A percentile compares a stretch with the other conserved stretches of the same genome.
Conservation (phyloP, 2,113 vertebrate genomes). For the Phoxinus phoxinus region DNA sequence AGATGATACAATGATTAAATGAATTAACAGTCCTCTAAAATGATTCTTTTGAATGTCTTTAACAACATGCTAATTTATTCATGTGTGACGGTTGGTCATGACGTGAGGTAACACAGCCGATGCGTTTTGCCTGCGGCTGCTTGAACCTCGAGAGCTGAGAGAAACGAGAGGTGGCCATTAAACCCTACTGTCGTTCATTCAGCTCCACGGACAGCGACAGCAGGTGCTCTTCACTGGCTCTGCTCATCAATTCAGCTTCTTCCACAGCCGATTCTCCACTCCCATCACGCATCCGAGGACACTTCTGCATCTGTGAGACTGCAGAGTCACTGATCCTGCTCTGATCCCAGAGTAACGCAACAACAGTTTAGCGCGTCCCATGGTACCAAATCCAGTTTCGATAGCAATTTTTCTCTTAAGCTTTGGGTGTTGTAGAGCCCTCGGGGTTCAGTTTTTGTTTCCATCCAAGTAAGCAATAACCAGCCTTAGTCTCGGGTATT, state of each 20-base stretch:
- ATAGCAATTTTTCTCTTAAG: conserved; percentile 17
- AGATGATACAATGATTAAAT: not conserved
- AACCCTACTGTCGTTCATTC: conserved; percentile 6
- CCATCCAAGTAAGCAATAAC: conserved; percentile 33
- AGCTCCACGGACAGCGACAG: not conserved
- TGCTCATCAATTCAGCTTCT: conserved; percentile 20
- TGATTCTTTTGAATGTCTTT: not conserved
- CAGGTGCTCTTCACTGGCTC: not conserved
- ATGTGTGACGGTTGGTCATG: not conserved
- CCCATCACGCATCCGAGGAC: not conserved
- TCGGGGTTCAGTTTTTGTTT: not conserved
- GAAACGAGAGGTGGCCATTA: not conserved
- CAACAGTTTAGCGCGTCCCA: conserved; percentile 15
- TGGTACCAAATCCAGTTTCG: not conserved
- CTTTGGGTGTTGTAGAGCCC: conserved; percentile 9
- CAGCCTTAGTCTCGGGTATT: not conserved
- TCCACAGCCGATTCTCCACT: not conserved
- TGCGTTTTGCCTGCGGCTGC: not conserved
- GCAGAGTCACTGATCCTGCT: not conserved
- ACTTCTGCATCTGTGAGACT: conserved; percentile 27
- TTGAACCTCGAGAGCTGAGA: not conserved
- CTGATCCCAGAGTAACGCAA: not conserved
- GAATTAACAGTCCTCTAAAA: not conserved
- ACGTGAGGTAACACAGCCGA: not conserved
- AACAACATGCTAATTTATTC: not conserved